Evolutionary conservation across 2,888 invertebrate genomes (phyloP).

Genomic region (Tachina fera): DNA sequence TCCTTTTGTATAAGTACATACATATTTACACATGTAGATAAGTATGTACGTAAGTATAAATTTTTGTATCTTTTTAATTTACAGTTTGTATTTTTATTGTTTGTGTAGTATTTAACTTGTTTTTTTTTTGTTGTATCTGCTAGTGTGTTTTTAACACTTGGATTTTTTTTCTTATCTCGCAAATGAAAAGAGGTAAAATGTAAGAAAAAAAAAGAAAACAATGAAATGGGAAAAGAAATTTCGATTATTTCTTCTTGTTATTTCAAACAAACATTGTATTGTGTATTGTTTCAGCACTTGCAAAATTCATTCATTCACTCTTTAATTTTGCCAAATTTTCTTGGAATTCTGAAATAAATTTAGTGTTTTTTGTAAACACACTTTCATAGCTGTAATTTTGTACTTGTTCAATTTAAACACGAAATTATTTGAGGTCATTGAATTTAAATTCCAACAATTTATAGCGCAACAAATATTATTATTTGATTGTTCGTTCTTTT

Average conservation of each 20-base stretch:
- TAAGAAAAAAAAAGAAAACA: constrained; percentile 2
- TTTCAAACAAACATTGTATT: constrained; percentile 56
- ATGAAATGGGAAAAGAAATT: constrained; percentile 25
- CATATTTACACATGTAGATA: too few species aligned
- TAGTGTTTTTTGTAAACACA: background rate
- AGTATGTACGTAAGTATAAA: too few species aligned
- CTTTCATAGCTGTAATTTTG: background rate
- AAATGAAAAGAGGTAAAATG: background rate
- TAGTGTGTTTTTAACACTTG: constrained; percentile 41
- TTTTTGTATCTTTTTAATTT: constrained; percentile 5
- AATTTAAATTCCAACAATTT: constrained; percentile 30
- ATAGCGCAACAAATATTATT: constrained; percentile 1
- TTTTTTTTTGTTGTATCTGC: background rate
- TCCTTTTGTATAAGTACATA: background rate
- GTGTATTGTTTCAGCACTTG: constrained; percentile 44
- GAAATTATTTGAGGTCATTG: constrained; percentile 39
- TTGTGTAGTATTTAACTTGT: background rate
- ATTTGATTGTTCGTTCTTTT: constrained; percentile 3
- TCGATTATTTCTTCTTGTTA: constrained; percentile 46
- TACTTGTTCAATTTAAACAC: background rate
- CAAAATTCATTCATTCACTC: background rate
- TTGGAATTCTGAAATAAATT: background rate
- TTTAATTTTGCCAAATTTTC: constrained; percentile 14
- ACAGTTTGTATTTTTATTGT: background rate
- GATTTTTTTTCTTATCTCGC: constrained; percentile 52